Evolutionary conservation across 2,797 vertebrate species (phyloP).

Genomic region (Phaenicophaeus curvirostris): DNA sequence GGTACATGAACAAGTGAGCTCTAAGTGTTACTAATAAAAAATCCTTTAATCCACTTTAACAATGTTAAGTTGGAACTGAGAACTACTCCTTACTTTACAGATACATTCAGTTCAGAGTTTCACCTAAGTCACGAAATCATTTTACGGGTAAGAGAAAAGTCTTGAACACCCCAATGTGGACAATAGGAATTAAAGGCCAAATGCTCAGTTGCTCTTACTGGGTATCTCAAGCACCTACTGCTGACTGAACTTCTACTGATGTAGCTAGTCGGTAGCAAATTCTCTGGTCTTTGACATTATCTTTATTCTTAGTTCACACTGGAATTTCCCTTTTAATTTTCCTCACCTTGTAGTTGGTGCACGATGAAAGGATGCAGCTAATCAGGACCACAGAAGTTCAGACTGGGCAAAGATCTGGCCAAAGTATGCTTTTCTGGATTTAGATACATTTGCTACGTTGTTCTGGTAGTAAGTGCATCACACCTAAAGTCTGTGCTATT

Average conservation of each 20-base stretch:
- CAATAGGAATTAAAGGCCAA: background rate
- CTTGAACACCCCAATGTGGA: background rate
- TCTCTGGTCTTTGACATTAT: background rate
- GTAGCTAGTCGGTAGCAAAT: background rate
- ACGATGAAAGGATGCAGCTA: background rate
- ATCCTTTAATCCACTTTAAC: conserved; percentile 70
- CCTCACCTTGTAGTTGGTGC: background rate
- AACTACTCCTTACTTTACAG: conserved; percentile 36
- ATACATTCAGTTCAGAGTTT: conserved; percentile 47
- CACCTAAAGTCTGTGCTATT: background rate
- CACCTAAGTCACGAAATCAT: conserved; percentile 36
- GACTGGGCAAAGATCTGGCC: background rate
- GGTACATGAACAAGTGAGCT: conserved; percentile 57
- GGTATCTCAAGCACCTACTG: background rate
- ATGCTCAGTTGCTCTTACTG: background rate
- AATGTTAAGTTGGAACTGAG: conserved; percentile 62
- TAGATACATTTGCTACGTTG: background rate
- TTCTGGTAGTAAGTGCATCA: background rate
- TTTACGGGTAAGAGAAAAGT: background rate
- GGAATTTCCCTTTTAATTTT: background rate
- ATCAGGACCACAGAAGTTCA: background rate
- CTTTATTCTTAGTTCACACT: background rate
- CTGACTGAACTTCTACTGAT: background rate
- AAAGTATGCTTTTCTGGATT: background rate
- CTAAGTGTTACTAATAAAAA: conserved; percentile 68